A percentile compares a stretch with the other conserved stretches of the same genome.
Conservation (phyloP, 1,140 invertebrate genomes). For the Magallana gigas region DNA sequence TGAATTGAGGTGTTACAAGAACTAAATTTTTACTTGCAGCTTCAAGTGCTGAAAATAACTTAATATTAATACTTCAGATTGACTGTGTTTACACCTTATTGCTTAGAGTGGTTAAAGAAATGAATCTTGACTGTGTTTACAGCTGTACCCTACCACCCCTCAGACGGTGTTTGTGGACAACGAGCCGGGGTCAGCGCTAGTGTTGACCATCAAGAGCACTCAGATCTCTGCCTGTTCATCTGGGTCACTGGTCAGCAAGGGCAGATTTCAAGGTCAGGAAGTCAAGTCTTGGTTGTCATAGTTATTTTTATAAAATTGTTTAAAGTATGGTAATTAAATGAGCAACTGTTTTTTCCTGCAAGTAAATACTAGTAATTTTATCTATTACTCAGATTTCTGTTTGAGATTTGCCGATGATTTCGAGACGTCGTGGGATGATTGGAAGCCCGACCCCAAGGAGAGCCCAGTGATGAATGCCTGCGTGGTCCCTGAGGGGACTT, state of each 20-base stretch:
- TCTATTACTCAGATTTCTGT: slow-evolving; percentile 86
- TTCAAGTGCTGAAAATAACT: too few species aligned
- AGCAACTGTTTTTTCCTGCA: too few species aligned
- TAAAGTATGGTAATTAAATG: too few species aligned
- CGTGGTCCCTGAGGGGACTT: slow-evolving; percentile 98
- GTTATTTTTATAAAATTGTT: too few species aligned
- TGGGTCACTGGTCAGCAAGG: slow-evolving; percentile 89
- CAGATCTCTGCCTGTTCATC: slow-evolving; percentile 94
- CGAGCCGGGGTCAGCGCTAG: slow-evolving; percentile 90
- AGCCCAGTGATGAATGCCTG: slow-evolving; percentile 96
- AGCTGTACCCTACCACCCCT: slow-evolving; percentile 47
- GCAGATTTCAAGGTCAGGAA: slow-evolving; percentile 80
- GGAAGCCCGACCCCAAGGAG: slow-evolving; percentile 89
- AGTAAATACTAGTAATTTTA: too few species aligned
- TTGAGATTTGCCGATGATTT: slow-evolving; percentile 97
- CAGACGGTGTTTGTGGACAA: slow-evolving; percentile 63
- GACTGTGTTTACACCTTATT: too few species aligned
- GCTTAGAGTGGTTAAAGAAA: too few species aligned
- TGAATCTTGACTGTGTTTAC: too few species aligned
- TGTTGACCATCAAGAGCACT: slow-evolving; percentile 95
- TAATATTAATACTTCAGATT: too few species aligned
- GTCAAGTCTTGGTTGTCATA: too few species aligned
- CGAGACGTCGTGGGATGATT: slow-evolving; percentile 96
- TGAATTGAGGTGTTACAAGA: too few species aligned
- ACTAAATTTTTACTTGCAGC: too few species aligned